phyloP scores from a whole-genome alignment of 2,113 vertebrate genomes.

The Cervus canadensis region DNA sequence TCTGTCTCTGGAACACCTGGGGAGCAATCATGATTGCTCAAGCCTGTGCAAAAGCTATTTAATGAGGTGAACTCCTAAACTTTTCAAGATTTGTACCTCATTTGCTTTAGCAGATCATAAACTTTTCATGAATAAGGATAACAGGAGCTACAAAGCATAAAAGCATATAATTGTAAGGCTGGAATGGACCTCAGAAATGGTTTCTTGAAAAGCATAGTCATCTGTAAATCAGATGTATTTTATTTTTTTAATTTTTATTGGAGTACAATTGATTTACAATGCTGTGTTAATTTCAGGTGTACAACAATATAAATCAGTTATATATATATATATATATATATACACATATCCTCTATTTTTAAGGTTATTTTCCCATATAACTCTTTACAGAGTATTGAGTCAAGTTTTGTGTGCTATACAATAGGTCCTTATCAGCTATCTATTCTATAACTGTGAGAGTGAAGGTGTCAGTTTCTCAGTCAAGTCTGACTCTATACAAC shows the following conservation, averaged over 20 bases:
- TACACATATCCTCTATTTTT: background rate
- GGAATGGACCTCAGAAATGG: background rate
- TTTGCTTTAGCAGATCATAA: background rate
- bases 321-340: background rate
- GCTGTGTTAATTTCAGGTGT: background rate
- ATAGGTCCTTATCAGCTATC: background rate
- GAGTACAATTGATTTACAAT: background rate
- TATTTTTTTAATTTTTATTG: background rate
- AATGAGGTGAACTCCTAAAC: constrained; percentile 4
- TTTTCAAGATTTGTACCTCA: background rate
- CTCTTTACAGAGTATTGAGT: background rate
- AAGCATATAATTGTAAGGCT: background rate
- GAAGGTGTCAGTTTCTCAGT: background rate
- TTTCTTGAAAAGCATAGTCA: background rate
- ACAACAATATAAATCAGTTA: background rate
- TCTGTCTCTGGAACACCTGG: background rate
- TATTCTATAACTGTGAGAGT: background rate
- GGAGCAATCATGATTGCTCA: background rate
- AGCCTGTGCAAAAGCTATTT: background rate
- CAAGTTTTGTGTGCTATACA: background rate
- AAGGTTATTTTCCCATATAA: background rate
- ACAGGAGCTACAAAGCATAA: background rate
- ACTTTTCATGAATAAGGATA: background rate
- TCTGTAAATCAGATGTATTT: background rate
- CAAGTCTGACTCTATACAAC: background rate